These are phyloP conservation scores for Drusus annulatus DNA, from an alignment of 1,140 invertebrate genomes.

Conservation along the genomic window DNA sequence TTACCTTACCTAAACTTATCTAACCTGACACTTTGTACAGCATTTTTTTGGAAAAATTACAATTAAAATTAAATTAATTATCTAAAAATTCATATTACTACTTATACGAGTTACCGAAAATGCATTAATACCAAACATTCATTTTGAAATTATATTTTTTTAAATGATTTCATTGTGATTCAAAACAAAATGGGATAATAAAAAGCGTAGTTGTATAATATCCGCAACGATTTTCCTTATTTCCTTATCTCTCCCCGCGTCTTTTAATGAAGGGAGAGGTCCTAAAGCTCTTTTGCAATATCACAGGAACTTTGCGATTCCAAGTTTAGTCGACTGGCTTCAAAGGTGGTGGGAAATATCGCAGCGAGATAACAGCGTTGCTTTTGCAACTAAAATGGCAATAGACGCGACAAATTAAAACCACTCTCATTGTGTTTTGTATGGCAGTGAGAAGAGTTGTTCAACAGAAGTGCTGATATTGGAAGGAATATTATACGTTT, in stretches of 20 bases:
- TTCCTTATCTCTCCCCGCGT: slow-evolving; percentile 21
- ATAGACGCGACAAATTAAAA: not conserved
- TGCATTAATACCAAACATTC: too few species aligned
- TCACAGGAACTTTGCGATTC: slow-evolving; percentile 16
- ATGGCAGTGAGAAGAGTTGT: too few species aligned
- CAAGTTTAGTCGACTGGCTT: slow-evolving; percentile 8
- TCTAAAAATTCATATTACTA: too few species aligned
- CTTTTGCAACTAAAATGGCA: slow-evolving; percentile 10
- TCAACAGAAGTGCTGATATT: too few species aligned
- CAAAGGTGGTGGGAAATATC: slow-evolving; percentile 10
- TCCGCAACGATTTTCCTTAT: not conserved
- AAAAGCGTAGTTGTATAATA: not conserved
- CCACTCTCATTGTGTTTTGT: too few species aligned
- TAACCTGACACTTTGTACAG: too few species aligned
- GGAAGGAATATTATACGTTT: too few species aligned
- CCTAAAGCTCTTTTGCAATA: slow-evolving; percentile 31
- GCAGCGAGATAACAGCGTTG: slow-evolving; percentile 2
- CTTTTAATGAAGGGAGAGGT: slow-evolving; percentile 22
- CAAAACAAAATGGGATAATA: not conserved
- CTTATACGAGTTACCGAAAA: too few species aligned
- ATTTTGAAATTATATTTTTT: not conserved
- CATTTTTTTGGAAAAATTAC: too few species aligned
- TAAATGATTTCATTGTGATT: not conserved
- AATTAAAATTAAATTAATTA: too few species aligned
- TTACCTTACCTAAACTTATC: too few species aligned